Conservation (phyloP, 2,888 invertebrate species). For the Litoditis marina region DNA sequence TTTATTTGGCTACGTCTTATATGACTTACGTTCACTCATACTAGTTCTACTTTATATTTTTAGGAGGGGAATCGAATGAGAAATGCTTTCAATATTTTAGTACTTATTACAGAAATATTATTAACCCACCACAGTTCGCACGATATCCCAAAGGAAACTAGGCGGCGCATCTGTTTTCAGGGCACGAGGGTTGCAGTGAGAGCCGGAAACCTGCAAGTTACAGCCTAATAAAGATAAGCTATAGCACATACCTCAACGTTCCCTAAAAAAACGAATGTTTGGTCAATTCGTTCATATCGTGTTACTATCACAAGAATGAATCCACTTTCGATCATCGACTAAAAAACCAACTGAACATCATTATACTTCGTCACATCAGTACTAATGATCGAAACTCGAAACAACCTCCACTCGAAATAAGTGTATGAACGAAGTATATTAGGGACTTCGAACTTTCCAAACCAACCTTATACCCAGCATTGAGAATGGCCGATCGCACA, state of each 20-base stretch:
- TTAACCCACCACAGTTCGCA: conserved; percentile 70
- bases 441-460: not conserved
- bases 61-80: no score
- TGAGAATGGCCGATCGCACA: conserved; percentile 80
- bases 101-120: not conserved
- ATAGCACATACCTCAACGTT: no score
- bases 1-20: no score
- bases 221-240: conserved; percentile 65
- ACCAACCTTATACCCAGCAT: conserved; percentile 71
- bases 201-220: conserved; percentile 75
- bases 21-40: no score
- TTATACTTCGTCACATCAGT: not conserved
- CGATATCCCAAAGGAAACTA: conserved; percentile 83
- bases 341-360: not conserved
- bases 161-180: conserved; percentile 89
- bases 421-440: not conserved
- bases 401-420: no score
- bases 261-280: no score
- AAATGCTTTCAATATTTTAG: no score
- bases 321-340: not conserved
- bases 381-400: not conserved
- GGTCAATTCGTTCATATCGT: no score
- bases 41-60: no score
- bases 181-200: conserved; percentile 82
- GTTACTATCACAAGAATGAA: conserved; percentile 66